These are phyloP conservation scores for Caenorhabditis auriculariae DNA, from an alignment of 2,888 invertebrate species.

Conservation along the genomic window DNA sequence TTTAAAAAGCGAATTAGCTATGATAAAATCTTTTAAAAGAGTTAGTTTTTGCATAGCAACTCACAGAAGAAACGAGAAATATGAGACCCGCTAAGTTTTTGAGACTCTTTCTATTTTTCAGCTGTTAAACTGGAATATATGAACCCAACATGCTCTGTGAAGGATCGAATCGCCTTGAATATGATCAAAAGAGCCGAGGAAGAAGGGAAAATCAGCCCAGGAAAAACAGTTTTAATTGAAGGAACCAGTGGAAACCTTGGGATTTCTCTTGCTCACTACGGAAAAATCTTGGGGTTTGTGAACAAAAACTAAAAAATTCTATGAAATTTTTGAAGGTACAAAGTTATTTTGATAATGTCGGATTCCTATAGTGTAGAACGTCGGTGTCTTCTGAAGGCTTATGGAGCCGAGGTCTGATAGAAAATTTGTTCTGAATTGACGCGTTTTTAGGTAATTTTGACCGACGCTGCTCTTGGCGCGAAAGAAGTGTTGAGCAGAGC, in stretches of 20 bases:
- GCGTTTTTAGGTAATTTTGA: constrained; percentile 42
- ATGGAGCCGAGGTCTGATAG: constrained; percentile 30
- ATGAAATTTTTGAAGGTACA: constrained; percentile 39
- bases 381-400: constrained; percentile 52
- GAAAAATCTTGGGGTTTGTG: constrained; percentile 12
- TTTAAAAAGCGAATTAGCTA: background rate
- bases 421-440: background rate
- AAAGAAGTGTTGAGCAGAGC: constrained; percentile 51
- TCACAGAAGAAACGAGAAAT: too few relatives aligned
- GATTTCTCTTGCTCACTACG: constrained; percentile 55
- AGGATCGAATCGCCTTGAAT: constrained; percentile 57
- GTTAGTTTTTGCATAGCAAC: too few relatives aligned
- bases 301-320: background rate
- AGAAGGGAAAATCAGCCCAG: constrained; percentile 48
- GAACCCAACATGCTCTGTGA: constrained; percentile 60
- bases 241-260: constrained; percentile 62
- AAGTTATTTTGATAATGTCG: constrained; percentile 60
- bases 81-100: background rate
- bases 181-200: constrained; percentile 59
- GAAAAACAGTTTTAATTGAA: constrained; percentile 51
- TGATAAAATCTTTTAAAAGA: background rate
- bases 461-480: constrained; percentile 52
- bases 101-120: constrained; percentile 10
- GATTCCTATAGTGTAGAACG: constrained; percentile 58
- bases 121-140: constrained; percentile 61